Evolutionary conservation across 2,113 vertebrate species (phyloP), one percentile per base, ranked within the genome.

Genomic region (Hippocampus mohnikei): DNA sequence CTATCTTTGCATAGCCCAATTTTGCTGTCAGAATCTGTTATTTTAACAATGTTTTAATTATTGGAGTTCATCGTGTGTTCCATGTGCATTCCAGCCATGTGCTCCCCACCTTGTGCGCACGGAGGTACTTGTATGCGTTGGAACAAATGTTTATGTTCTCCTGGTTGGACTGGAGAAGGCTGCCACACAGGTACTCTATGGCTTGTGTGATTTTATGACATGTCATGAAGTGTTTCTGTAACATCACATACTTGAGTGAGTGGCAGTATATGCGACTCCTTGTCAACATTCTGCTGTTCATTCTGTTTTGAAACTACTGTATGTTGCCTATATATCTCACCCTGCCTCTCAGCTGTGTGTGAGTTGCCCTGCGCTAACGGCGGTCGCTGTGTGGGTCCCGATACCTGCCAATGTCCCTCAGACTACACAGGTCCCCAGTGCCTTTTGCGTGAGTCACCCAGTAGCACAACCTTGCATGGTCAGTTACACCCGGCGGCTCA

Each of bases 121-220:
- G 92, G 93, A 61, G 93, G 93, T 0, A 86, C 84, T 33, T 94
- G 93, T 20, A 92, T 93, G 91, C 88, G 93, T 50, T 92, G 90
- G 90, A 90, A 94, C 79, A 87, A 80, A 64, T 94, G 93, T 78
- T 67, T 89, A 41, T 94, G 93, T 81, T 81, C 73, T 23, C 58
- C 84, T 8, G 93, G 93, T 42, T 94, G 93, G 93, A 91, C 85
- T 0, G 92, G 89, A 58, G 25, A 73, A 3, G 92, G 92, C 69
- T 94, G 93, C 66, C 93, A 93, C 78, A 91, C 92, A 87, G 93
- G 93, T 94, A 86, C 18, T 1, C n/a, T 29, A 2, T 62, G 9
- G 15, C 25, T 11, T 2, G 18, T 37, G 12, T 25, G 5, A 10
- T 20, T 44, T 40, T 13, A 15, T 29, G 1, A 50, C 16, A 27